A percentile compares a stretch with the other conserved stretches of the same genome.
Evolutionary conservation across 2,888 invertebrate genomes (phyloP).

Genomic region (Beris chalybata): DNA sequence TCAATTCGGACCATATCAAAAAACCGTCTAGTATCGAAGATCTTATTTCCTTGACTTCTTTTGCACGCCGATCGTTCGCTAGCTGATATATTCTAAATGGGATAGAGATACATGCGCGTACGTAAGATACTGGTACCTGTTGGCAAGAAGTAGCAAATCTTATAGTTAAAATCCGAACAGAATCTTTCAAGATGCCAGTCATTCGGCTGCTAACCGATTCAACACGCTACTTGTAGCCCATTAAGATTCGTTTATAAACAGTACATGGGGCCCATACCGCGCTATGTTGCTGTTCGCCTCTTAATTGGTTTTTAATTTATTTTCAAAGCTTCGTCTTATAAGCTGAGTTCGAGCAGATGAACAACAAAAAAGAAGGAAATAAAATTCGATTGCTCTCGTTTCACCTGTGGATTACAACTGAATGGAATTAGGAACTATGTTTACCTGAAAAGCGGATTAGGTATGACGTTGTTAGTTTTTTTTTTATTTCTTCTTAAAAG

Average conservation of each 20-base stretch:
- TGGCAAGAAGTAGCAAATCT: conserved; percentile 29
- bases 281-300: conserved; percentile 11
- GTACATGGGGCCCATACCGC: conserved; percentile 1
- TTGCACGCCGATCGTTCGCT: conserved; percentile 16
- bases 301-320: conserved; percentile 34
- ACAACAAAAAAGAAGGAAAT: too few relatives aligned
- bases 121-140: conserved; percentile 9
- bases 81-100: too few relatives aligned
- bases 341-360: neutral
- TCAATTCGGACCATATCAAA: too few relatives aligned
- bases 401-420: too few relatives aligned
- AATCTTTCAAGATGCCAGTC: conserved; percentile 35
- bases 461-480: too few relatives aligned
- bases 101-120: too few relatives aligned
- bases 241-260: conserved; percentile 34
- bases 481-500: too few relatives aligned
- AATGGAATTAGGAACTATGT: too few relatives aligned
- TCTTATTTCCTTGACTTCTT: conserved; percentile 30
- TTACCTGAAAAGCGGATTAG: too few relatives aligned
- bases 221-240: conserved; percentile 37
- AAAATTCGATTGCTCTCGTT: too few relatives aligned
- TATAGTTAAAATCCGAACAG: conserved; percentile 21
- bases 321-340: conserved; percentile 10
- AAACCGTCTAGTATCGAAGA: conserved; percentile 1
- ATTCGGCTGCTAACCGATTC: conserved; percentile 37